A percentile compares a stretch with the other conserved stretches of the same genome.
These are phyloP conservation scores for Xyliphius kryptos DNA, from an alignment of 2,113 vertebrate genomes.

Conservation along the genomic window DNA sequence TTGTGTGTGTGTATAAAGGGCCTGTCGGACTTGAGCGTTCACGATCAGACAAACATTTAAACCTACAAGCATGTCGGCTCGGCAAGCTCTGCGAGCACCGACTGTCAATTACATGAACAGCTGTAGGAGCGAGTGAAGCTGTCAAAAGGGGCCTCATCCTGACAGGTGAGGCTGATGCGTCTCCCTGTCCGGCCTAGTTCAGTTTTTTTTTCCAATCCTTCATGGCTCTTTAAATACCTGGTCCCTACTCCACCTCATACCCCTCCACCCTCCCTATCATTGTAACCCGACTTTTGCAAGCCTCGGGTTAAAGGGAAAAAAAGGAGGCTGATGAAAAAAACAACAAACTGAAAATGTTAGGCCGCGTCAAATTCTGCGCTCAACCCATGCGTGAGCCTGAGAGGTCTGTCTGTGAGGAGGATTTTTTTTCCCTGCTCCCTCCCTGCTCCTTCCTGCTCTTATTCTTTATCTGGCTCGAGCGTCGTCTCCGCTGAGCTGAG, in stretches of 20 bases:
- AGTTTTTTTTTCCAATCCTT: neutral
- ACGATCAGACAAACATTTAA: conserved; percentile 23
- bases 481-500: conserved; percentile 15
- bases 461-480: neutral
- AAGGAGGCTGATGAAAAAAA: neutral
- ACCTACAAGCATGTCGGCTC: conserved; percentile 36
- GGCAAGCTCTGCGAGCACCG: conserved; percentile 23
- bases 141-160: conserved; percentile 30
- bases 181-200: conserved; percentile 21
- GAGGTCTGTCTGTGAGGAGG: conserved; percentile 4
- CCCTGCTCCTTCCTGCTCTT: neutral
- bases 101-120: conserved; percentile 49
- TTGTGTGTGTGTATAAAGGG: neutral
- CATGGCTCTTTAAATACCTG: neutral
- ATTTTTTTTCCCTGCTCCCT: neutral
- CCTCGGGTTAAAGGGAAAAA: conserved; percentile 28
- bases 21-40: neutral
- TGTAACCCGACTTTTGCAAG: conserved; percentile 31
- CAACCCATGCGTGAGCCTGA: conserved; percentile 12
- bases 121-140: conserved; percentile 46
- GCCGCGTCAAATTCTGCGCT: conserved; percentile 15
- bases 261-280: conserved; percentile 3
- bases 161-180: conserved; percentile 50
- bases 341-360: neutral
- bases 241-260: neutral